Base-by-base conservation (phyloP, 2,797 vertebrate species). In the Threskiornis aethiopicus region DNA sequence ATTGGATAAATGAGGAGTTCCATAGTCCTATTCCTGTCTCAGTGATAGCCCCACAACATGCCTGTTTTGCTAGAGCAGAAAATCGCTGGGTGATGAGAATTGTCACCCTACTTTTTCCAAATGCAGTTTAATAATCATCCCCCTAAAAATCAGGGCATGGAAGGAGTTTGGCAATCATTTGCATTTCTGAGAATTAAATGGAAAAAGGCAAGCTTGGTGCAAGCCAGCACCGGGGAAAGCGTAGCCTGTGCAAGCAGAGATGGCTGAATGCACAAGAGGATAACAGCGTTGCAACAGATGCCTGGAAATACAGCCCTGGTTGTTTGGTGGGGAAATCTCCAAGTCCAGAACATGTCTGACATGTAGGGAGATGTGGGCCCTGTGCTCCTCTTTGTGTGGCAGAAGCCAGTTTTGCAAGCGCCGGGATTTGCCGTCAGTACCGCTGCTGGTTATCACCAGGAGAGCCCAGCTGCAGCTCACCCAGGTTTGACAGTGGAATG, bases 391-490 rank as follows among this genome's bases (percentile, higher is more conserved):
- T 96, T 94, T 11, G 17, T 82, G 87, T 88, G 91, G 93, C 93
- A 96, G 90, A 83, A 92, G 18, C 66, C 33, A 51, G 65, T 96
- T 92, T 97, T 90, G 91, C 65, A 91, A 95, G 78, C 16, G 6
- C 86, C 93, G 84, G 94, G 77, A 79, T 79, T 94, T 96, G 89
- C 78, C 84, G 19, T 93, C 78, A 70, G 89, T 95, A 95, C 91
- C 51, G 18, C 76, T 79, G 89, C 80, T 92, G 94, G 82, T 93
- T 96, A 86, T 95, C 94, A 96, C 71, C 17, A 22, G 83, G 78
- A 93, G 44, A 95, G 70, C 47, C 70, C 67, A 92, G 89, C 91
- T 96, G 95, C 91, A 81, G 41, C 81, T 95, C 55, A 28, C 85
- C 65, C 88, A 93, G 84, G 15, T 49, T 87, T 51, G 89, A 62